phyloP scores from a whole-genome alignment of 2,888 invertebrate genomes.

The Ennomos quercinarius region DNA sequence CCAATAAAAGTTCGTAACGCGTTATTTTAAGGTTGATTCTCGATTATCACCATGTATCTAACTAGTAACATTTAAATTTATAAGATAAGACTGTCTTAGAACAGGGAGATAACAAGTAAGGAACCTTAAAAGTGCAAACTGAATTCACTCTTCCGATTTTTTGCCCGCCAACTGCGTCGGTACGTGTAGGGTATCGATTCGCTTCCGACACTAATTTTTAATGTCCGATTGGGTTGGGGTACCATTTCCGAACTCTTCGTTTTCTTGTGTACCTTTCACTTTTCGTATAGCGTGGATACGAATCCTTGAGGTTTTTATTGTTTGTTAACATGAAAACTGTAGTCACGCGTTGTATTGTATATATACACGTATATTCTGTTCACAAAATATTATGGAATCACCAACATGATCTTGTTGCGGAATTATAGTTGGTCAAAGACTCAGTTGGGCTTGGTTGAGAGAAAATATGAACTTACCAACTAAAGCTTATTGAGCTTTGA shows the following conservation, averaged over 20 bases:
- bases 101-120: neutral
- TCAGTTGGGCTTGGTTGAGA: too few species aligned
- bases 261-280: slow-evolving; percentile 10
- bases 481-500: too few species aligned
- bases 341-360: neutral
- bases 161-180: slow-evolving; percentile 32
- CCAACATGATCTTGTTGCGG: too few species aligned
- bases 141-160: slow-evolving; percentile 21
- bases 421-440: too few species aligned
- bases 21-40: too few species aligned
- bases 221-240: slow-evolving; percentile 31
- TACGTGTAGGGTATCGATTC: slow-evolving; percentile 36
- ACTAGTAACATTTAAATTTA: too few species aligned
- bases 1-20: too few species aligned
- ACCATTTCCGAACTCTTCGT: slow-evolving; percentile 34
- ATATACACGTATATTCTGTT: too few species aligned
- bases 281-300: slow-evolving; percentile 13
- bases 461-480: too few species aligned
- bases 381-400: too few species aligned
- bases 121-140: slow-evolving; percentile 22
- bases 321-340: slow-evolving; percentile 34
- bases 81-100: too few species aligned
- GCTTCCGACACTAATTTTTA: slow-evolving; percentile 39
- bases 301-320: slow-evolving; percentile 35
- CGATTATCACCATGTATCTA: too few species aligned